Conservation (phyloP, 2,797 vertebrate species). For the Labeo calbasu region DNA sequence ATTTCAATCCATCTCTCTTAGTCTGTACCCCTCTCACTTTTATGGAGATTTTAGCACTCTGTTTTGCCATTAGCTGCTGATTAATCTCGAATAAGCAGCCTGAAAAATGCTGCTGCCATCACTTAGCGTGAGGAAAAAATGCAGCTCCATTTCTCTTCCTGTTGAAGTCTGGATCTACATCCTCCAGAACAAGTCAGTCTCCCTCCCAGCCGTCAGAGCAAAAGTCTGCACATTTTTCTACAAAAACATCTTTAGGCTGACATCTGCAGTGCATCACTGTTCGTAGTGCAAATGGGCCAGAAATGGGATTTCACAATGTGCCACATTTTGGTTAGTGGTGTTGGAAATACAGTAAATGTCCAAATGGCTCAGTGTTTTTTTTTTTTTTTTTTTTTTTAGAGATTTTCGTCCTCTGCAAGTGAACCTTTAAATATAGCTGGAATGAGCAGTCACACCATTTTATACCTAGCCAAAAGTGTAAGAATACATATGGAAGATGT, state of each 20-base stretch:
- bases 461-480: neutral
- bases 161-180: conserved; percentile 28
- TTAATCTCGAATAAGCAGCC: conserved; percentile 49
- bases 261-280: conserved; percentile 22
- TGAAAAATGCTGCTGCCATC: conserved; percentile 38
- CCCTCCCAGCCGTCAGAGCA: neutral
- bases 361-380: neutral
- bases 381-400: neutral
- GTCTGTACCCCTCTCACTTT: conserved; percentile 25
- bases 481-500: neutral
- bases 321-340: conserved; percentile 1
- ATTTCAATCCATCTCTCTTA: conserved; percentile 35
- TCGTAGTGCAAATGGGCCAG: neutral
- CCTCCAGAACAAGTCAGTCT: conserved; percentile 24
- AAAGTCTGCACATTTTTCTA: conserved; percentile 4
- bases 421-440: neutral
- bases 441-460: neutral
- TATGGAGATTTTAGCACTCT: conserved; percentile 43
- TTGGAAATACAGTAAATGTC: conserved; percentile 9
- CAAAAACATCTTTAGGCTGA: conserved; percentile 31
- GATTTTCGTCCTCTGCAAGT: neutral
- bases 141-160: conserved; percentile 25
- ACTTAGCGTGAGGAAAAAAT: conserved; percentile 25
- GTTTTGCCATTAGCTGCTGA: conserved; percentile 51
- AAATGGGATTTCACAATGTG: conserved; percentile 19